These are phyloP conservation scores for Tragelaphus strepsiceros DNA, from an alignment of 2,113 vertebrate species.

Conservation along the genomic window DNA sequence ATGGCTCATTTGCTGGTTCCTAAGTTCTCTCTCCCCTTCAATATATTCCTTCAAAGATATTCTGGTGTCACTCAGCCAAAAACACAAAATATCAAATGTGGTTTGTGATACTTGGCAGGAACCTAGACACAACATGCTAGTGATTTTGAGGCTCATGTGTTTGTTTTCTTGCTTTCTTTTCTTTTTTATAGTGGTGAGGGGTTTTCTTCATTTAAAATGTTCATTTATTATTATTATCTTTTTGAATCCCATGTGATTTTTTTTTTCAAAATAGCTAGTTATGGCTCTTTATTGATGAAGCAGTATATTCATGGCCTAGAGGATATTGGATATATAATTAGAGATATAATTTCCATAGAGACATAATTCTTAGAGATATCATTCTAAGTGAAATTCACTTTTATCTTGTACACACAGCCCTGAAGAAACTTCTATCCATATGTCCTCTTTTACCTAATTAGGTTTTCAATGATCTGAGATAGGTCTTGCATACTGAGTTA, in stretches of 20 bases:
- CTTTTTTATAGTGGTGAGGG: not conserved
- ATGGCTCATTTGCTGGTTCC: not conserved
- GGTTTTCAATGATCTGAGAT: not conserved
- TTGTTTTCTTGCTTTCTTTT: slow-evolving; percentile 45
- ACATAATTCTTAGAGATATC: not conserved
- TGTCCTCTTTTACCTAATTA: not conserved
- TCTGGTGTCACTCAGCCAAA: slow-evolving; percentile 26
- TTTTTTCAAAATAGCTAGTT: not conserved
- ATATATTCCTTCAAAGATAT: not conserved
- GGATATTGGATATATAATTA: not conserved
- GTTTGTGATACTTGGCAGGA: slow-evolving; percentile 55
- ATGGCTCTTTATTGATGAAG: not conserved
- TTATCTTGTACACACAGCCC: not conserved
- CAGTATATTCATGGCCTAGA: not conserved
- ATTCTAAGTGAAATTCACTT: not conserved
- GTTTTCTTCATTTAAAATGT: not conserved
- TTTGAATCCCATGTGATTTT: not conserved
- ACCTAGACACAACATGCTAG: slow-evolving; percentile 35
- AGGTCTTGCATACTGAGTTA: not conserved
- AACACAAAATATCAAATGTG: slow-evolving; percentile 43
- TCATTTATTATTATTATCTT: not conserved
- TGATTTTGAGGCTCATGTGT: not conserved
- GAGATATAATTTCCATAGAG: not conserved
- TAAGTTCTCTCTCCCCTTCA: not conserved
- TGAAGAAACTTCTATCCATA: not conserved